These are phyloP conservation scores for Sclerurus mexicanus DNA, from an alignment of 2,113 vertebrate species.

Conservation along the genomic window DNA sequence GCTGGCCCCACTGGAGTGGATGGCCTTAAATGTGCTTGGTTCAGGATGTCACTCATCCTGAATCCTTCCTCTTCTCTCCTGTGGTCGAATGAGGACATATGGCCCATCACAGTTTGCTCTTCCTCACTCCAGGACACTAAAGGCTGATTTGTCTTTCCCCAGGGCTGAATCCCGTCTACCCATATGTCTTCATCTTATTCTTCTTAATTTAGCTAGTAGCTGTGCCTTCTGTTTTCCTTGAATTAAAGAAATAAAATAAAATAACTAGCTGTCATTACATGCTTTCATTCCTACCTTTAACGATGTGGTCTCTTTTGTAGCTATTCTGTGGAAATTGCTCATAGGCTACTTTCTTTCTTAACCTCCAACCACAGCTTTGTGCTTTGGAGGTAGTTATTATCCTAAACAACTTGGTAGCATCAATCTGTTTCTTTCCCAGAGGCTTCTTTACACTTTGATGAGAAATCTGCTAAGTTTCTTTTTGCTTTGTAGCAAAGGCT, in stretches of 20 bases:
- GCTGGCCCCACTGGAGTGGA: background rate
- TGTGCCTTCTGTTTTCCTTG: slow-evolving; percentile 64
- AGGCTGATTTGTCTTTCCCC: slow-evolving; percentile 50
- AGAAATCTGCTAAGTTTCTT: slow-evolving; percentile 50
- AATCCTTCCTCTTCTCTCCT: background rate
- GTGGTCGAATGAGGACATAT: background rate
- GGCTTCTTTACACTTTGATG: slow-evolving; percentile 52
- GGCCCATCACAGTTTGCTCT: background rate
- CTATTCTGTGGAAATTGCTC: slow-evolving; percentile 58
- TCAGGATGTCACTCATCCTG: accelerated
- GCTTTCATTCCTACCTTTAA: slow-evolving; percentile 55
- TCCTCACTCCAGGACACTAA: slow-evolving; percentile 34
- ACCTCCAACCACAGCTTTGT: slow-evolving; percentile 50
- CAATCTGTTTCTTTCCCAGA: slow-evolving; percentile 58
- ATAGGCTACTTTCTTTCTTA: slow-evolving; percentile 57
- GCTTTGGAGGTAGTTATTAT: slow-evolving; percentile 61
- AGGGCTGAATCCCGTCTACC: slow-evolving; percentile 20
- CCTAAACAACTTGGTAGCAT: slow-evolving; percentile 62
- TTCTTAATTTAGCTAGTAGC: slow-evolving; percentile 57
- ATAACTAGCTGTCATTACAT: slow-evolving; percentile 26
- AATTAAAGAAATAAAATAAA: slow-evolving; percentile 37
- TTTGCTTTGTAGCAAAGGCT: background rate
- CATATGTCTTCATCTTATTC: slow-evolving; percentile 58
- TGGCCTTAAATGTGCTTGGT: accelerated
- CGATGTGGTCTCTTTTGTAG: slow-evolving; percentile 41